These are phyloP conservation scores for Xenus cinereus DNA, from an alignment of 2,113 vertebrate species.

Conservation along the genomic window DNA sequence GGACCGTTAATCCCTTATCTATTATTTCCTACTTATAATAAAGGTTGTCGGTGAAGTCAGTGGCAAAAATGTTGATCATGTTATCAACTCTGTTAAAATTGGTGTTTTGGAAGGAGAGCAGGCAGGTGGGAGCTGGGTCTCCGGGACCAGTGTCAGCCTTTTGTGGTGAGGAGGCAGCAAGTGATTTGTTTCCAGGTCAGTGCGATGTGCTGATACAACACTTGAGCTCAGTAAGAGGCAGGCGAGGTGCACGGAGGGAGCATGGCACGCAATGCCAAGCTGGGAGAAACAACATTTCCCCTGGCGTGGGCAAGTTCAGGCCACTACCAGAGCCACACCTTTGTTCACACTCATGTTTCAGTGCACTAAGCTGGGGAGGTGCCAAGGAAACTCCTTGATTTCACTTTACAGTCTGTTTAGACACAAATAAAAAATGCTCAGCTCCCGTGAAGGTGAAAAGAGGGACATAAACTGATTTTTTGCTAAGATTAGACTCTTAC, in stretches of 20 bases:
- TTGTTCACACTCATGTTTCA: neutral
- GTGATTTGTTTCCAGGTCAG: neutral
- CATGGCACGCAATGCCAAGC: fast-evolving
- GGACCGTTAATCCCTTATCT: neutral
- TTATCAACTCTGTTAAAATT: slow-evolving; percentile 71
- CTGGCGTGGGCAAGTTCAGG: neutral
- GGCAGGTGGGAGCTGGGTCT: neutral
- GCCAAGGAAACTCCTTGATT: neutral
- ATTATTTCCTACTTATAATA: too few relatives aligned
- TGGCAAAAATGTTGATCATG: slow-evolving; percentile 36
- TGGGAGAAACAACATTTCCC: neutral
- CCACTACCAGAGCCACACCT: neutral
- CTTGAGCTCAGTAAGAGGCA: neutral
- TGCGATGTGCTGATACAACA: neutral
- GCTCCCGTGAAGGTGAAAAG: neutral
- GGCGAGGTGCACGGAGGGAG: neutral
- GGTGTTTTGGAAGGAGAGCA: neutral
- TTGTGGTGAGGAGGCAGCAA: neutral
- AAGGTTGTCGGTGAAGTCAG: neutral
- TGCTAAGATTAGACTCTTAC: neutral
- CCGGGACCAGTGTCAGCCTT: neutral
- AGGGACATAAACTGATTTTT: neutral
- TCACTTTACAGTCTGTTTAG: neutral
- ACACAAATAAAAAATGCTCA: neutral
- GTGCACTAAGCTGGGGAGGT: neutral